Evolutionary conservation across 2,888 invertebrate genomes (phyloP).

Genomic region (Opisthograptis luteolata): DNA sequence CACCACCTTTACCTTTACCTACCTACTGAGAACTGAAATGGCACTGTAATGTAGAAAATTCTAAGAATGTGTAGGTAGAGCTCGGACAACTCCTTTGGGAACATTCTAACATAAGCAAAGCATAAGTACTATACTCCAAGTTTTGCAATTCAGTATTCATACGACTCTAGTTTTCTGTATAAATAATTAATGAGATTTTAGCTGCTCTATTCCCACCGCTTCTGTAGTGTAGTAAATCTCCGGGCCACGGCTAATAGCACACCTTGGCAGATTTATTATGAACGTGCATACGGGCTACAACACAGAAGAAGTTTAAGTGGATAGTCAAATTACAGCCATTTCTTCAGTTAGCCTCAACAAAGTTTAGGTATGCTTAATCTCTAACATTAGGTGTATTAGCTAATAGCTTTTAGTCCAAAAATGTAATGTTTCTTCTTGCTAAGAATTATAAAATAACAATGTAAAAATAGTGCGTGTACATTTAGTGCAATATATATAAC

Average conservation of each 20-base stretch:
- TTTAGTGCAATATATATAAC: no score
- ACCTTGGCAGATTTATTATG: constrained; percentile 7
- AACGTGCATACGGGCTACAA: background rate
- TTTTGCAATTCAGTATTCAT: constrained; percentile 6
- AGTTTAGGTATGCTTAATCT: no score
- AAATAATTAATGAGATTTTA: constrained; percentile 16
- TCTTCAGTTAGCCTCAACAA: constrained; percentile 8
- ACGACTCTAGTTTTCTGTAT: background rate
- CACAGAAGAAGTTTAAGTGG: background rate
- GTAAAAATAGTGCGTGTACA: no score
- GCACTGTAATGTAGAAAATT: background rate
- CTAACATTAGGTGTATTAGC: no score
- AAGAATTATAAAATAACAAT: no score
- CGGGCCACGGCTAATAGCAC: constrained; percentile 7
- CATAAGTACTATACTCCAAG: background rate
- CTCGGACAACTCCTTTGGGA: background rate
- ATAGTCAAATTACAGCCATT: constrained; percentile 14
- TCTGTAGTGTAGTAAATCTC: constrained; percentile 7
- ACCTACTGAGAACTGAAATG: no score
- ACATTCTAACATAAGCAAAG: background rate
- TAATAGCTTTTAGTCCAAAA: no score
- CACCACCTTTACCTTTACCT: no score
- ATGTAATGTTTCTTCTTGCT: no score
- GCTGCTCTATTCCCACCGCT: constrained; percentile 12
- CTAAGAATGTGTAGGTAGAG: background rate